These are phyloP conservation scores for Drosophila barbarae DNA, from an alignment of 2,888 invertebrate species.

Conservation along the genomic window DNA sequence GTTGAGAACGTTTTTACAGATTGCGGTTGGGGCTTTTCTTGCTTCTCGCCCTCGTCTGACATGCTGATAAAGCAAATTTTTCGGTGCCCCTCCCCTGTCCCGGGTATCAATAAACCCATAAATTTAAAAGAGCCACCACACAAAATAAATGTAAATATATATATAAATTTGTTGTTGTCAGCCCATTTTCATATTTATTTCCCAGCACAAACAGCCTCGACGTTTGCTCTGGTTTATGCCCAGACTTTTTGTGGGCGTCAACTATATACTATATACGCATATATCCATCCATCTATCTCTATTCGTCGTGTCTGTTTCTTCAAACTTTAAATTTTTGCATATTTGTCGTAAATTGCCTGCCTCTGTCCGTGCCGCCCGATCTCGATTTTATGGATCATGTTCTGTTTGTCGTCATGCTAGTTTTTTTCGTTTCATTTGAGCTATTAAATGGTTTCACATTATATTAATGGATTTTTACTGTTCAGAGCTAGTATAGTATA, in stretches of 20 bases:
- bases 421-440: slow-evolving; percentile 2
- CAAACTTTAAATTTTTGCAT: slow-evolving; percentile 66
- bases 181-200: slow-evolving; percentile 47
- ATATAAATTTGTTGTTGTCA: slow-evolving; percentile 47
- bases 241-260: slow-evolving; percentile 42
- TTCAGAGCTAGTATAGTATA: slow-evolving; percentile 12
- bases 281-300: slow-evolving; percentile 29
- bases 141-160: slow-evolving; percentile 36
- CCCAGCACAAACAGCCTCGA: slow-evolving; percentile 10
- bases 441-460: slow-evolving; percentile 43
- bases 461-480: slow-evolving; percentile 61
- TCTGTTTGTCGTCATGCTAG: slow-evolving; percentile 30
- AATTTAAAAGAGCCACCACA: slow-evolving; percentile 47
- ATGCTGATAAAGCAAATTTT: slow-evolving; percentile 46
- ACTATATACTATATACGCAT: slow-evolving; percentile 5
- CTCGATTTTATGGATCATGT: slow-evolving; percentile 42
- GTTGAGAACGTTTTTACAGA: slow-evolving; percentile 38
- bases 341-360: slow-evolving; percentile 63
- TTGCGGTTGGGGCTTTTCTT: slow-evolving; percentile 30
- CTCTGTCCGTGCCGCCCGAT: slow-evolving; percentile 21
- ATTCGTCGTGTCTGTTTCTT: slow-evolving; percentile 30
- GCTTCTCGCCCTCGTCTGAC: slow-evolving; percentile 4
- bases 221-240: slow-evolving; percentile 35
- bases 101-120: slow-evolving; percentile 70
- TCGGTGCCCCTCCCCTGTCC: slow-evolving; percentile 9